These are phyloP conservation scores for Polyommatus icarus DNA, from an alignment of 2,888 invertebrate species.

Conservation along the genomic window DNA sequence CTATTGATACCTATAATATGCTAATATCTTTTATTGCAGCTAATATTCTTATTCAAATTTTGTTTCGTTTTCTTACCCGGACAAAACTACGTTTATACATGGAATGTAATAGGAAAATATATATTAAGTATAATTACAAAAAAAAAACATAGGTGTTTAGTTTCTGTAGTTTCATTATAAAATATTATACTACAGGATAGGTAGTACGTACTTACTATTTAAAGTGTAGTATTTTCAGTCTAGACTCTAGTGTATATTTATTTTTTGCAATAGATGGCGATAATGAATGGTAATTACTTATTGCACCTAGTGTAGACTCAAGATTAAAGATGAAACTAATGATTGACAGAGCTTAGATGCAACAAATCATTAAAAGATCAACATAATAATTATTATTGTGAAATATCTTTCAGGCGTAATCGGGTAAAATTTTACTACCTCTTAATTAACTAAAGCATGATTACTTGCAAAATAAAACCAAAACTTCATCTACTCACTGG, in stretches of 20 bases:
- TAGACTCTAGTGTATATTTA: too few relatives aligned
- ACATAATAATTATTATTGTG: neutral
- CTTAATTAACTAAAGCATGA: neutral
- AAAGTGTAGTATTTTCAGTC: too few relatives aligned
- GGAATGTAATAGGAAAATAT: neutral
- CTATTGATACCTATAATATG: neutral
- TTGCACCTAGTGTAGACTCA: neutral
- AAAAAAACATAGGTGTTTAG: too few relatives aligned
- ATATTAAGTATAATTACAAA: too few relatives aligned
- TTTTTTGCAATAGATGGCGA: too few relatives aligned
- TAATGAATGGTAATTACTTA: too few relatives aligned
- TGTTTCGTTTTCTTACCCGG: neutral
- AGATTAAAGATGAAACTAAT: neutral
- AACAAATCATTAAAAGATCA: too few relatives aligned
- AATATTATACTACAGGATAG: too few relatives aligned
- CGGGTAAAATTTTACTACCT: neutral
- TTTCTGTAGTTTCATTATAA: too few relatives aligned
- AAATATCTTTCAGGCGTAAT: neutral
- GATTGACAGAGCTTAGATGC: neutral
- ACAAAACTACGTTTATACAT: neutral
- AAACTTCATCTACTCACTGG: neutral
- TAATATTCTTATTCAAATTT: slow-evolving; percentile 2
- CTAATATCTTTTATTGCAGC: neutral
- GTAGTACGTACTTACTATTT: too few relatives aligned
- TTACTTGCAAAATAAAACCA: neutral